These are phyloP conservation scores for Heteropelma amictum DNA, from an alignment of 2,888 invertebrate species.

Conservation along the genomic window DNA sequence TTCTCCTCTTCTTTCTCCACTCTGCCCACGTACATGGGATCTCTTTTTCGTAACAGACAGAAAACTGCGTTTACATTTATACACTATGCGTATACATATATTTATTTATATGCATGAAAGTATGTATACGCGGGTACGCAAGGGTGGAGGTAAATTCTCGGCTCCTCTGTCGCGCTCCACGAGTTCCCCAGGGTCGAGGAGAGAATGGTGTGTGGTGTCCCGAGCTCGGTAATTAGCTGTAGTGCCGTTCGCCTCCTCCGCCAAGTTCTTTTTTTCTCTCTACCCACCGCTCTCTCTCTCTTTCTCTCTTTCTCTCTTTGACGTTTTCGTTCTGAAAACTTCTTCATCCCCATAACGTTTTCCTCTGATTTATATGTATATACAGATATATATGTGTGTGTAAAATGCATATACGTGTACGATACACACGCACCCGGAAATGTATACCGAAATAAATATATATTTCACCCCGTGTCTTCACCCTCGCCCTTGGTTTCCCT, in stretches of 20 bases:
- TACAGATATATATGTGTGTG: not conserved
- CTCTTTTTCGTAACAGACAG: not conserved
- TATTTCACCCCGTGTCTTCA: constrained; percentile 17
- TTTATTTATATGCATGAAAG: not conserved
- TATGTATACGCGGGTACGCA: constrained; percentile 17
- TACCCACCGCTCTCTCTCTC: constrained; percentile 12
- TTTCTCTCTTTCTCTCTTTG: constrained; percentile 3
- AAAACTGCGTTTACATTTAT: too few species aligned
- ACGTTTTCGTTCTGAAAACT: constrained; percentile 11
- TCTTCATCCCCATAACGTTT: constrained; percentile 14
- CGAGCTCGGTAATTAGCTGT: constrained; percentile 64
- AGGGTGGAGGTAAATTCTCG: constrained; percentile 17
- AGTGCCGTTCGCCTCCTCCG: constrained; percentile 55
- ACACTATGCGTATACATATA: too few species aligned
- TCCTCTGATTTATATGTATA: constrained; percentile 7
- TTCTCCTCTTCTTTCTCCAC: constrained; percentile 23
- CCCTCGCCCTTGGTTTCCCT: constrained; percentile 53
- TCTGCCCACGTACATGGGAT: not conserved
- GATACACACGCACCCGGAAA: not conserved
- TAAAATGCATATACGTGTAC: not conserved
- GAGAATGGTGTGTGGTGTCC: constrained; percentile 53
- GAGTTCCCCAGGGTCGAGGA: constrained; percentile 54
- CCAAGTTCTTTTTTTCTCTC: constrained; percentile 49
- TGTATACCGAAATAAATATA: too few species aligned
- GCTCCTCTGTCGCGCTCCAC: constrained; percentile 35